These are phyloP conservation scores for Schizothorax lantsangensis DNA, from an alignment of 2,797 vertebrate genomes.

Conservation along the genomic window DNA sequence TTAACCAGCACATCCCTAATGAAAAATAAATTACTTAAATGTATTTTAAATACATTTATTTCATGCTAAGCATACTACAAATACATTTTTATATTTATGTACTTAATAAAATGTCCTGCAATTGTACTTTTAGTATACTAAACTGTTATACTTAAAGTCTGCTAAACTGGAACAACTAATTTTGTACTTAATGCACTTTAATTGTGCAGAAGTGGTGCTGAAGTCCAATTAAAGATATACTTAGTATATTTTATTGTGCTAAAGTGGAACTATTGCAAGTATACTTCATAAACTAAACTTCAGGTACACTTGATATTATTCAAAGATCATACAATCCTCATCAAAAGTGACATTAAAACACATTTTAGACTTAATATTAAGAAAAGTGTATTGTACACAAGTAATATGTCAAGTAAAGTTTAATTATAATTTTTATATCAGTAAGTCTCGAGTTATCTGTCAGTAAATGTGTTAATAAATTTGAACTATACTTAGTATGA, in stretches of 20 bases:
- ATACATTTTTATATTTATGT: background rate
- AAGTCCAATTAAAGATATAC: background rate
- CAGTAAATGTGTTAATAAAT: too few relatives aligned
- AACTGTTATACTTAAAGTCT: too few relatives aligned
- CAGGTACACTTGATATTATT: background rate
- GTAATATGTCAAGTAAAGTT: background rate
- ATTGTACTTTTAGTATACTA: background rate
- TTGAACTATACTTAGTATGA: too few relatives aligned
- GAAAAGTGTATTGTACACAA: background rate
- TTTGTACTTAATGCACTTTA: background rate
- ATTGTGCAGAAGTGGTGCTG: too few relatives aligned
- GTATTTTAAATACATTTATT: background rate
- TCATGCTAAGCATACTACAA: background rate
- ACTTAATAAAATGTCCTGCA: background rate
- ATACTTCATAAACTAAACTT: too few relatives aligned
- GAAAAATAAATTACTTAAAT: background rate
- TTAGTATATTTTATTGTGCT: too few relatives aligned
- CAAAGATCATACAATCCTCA: background rate
- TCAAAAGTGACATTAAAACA: background rate
- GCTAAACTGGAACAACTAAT: too few relatives aligned
- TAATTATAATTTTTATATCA: background rate
- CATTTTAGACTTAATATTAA: background rate
- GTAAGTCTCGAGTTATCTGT: too few relatives aligned
- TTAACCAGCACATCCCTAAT: background rate
- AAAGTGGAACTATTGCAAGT: too few relatives aligned